Percentiles rank a stretch among this genome's conserved stretches.
Evolutionary conservation across 1,140 invertebrate species (phyloP).

Genomic region (Diprion similis): DNA sequence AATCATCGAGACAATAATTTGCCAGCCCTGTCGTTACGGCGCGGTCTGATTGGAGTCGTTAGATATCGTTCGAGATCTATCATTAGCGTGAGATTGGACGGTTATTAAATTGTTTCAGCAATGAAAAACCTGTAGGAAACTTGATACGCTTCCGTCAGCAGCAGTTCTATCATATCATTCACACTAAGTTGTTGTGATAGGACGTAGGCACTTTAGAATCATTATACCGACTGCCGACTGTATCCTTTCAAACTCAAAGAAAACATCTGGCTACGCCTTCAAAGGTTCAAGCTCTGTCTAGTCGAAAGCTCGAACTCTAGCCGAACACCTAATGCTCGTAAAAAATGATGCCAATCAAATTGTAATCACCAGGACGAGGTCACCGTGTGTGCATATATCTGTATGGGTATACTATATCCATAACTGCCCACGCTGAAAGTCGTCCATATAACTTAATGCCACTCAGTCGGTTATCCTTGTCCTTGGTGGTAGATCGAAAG

Average conservation of each 20-base stretch:
- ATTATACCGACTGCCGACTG: too few relatives aligned
- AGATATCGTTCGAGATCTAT: conserved; percentile 38
- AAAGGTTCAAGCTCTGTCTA: too few relatives aligned
- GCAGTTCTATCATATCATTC: not conserved
- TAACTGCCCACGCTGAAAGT: not conserved
- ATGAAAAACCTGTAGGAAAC: conserved; percentile 33
- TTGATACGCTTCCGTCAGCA: not conserved
- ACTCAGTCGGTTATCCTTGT: not conserved
- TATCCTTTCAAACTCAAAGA: too few relatives aligned
- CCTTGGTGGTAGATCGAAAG: not conserved
- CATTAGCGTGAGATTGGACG: conserved; percentile 41
- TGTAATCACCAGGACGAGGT: not conserved
- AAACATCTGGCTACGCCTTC: too few relatives aligned
- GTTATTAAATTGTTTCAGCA: conserved; percentile 39
- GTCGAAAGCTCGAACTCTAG: too few relatives aligned
- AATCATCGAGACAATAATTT: not conserved
- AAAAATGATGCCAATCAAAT: not conserved
- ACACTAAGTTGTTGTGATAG: too few relatives aligned
- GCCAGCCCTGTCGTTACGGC: conserved; percentile 32
- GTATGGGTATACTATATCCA: not conserved
- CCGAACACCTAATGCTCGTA: not conserved
- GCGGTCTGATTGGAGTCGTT: conserved; percentile 39
- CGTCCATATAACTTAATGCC: conserved; percentile 1
- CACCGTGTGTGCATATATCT: not conserved
- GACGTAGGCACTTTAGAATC: too few relatives aligned